These are phyloP conservation scores for Pangasius djambal DNA, from an alignment of 2,797 vertebrate genomes.

Conservation along the genomic window DNA sequence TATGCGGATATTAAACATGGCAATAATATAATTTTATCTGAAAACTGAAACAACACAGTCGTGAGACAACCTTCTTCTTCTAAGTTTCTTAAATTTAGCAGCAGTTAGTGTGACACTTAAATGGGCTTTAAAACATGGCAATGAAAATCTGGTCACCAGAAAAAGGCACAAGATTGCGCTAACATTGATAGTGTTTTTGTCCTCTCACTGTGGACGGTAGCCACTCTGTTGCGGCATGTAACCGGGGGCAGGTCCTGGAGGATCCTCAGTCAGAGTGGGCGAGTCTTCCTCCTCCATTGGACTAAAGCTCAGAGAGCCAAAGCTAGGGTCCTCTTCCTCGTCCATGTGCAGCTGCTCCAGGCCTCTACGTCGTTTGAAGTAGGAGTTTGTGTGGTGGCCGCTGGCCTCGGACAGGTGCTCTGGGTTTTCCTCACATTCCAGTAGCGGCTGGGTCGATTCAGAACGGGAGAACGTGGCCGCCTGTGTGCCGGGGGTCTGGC, in stretches of 20 bases:
- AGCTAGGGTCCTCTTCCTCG: slow-evolving; percentile 68
- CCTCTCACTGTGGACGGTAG: slow-evolving; percentile 85
- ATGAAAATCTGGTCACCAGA: neutral
- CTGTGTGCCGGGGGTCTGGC: slow-evolving; percentile 74
- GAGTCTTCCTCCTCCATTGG: slow-evolving; percentile 69
- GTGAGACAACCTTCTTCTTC: neutral
- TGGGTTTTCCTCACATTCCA: slow-evolving; percentile 88
- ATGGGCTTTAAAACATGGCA: neutral
- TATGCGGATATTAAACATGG: neutral
- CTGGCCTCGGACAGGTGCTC: slow-evolving; percentile 75
- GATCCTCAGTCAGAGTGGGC: slow-evolving; percentile 62
- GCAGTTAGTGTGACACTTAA: slow-evolving; percentile 29
- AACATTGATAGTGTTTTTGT: neutral
- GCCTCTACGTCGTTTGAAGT: slow-evolving; percentile 59
- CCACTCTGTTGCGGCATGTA: slow-evolving; percentile 89
- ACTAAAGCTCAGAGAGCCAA: slow-evolving; percentile 69
- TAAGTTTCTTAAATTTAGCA: slow-evolving; percentile 20
- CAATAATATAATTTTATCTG: neutral
- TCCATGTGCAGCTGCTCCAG: slow-evolving; percentile 60
- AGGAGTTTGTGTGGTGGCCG: slow-evolving; percentile 66
- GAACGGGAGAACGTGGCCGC: slow-evolving; percentile 85
- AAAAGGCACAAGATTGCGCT: slow-evolving; percentile 26
- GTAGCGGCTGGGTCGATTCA: slow-evolving; percentile 93
- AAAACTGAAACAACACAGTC: neutral
- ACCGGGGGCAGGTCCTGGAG: slow-evolving; percentile 42